Conservation (phyloP, 2,888 invertebrate species). For the Spilarctia lutea region DNA sequence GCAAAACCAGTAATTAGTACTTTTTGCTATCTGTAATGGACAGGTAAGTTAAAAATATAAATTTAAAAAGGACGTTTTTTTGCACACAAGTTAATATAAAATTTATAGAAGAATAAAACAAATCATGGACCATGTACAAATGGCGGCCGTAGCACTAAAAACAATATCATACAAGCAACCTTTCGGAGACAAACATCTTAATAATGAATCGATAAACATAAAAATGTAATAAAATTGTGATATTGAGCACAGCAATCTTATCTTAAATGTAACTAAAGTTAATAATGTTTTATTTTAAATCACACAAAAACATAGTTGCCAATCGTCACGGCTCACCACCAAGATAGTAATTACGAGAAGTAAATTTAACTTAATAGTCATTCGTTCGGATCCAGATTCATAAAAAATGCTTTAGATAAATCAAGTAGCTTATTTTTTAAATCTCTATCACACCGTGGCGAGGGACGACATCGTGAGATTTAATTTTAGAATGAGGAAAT, state of each 20-base stretch:
- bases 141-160: too few species aligned
- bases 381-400: constrained; percentile 4
- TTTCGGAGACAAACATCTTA: too few species aligned
- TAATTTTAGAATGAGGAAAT: constrained; percentile 56
- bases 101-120: too few species aligned
- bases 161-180: too few species aligned
- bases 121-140: too few species aligned
- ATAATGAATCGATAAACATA: not conserved
- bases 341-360: constrained; percentile 18
- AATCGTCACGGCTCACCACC: constrained; percentile 18
- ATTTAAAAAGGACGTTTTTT: not conserved
- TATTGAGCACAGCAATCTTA: not conserved
- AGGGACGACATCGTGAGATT: constrained; percentile 65
- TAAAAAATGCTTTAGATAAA: constrained; percentile 12
- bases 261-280: not conserved
- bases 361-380: constrained; percentile 7
- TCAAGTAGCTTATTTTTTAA: constrained; percentile 41
- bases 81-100: too few species aligned
- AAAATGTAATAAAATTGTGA: not conserved
- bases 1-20: not conserved
- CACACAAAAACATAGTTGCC: constrained; percentile 12
- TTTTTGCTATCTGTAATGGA: not conserved
- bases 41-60: not conserved
- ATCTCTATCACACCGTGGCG: constrained; percentile 62
- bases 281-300: constrained; percentile 1